A percentile compares a stretch with the other conserved stretches of the same genome.
Conservation (phyloP, 2,888 invertebrate species). For the Dolichomitus sp. region DNA sequence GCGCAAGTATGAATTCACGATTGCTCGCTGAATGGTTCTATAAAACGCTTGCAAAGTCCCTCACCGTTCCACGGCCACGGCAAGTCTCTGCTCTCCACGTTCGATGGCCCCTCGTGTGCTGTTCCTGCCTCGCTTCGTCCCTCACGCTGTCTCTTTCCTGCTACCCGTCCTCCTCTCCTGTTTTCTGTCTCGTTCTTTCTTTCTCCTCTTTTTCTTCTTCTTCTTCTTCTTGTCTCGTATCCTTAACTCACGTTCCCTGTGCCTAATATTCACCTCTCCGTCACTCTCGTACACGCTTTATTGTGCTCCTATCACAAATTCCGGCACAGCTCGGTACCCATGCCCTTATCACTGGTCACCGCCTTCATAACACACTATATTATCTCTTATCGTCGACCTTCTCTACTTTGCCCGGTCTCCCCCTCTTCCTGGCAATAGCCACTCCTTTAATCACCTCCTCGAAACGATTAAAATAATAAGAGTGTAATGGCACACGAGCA, state of each 20-base stretch:
- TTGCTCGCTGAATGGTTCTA: conserved; percentile 44
- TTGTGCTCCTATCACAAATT: conserved; percentile 74
- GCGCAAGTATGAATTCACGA: conserved; percentile 31
- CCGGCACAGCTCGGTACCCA: conserved; percentile 68
- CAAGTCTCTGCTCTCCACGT: conserved; percentile 67
- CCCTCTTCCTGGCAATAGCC: background rate
- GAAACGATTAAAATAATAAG: conserved; percentile 27
- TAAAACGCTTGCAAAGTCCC: conserved; percentile 57
- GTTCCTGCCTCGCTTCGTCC: conserved; percentile 60
- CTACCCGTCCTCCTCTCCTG: conserved; percentile 47
- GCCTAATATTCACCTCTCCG: conserved; percentile 45
- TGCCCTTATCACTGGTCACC: conserved; percentile 67
- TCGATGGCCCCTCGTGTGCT: conserved; percentile 70
- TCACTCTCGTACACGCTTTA: conserved; percentile 66
- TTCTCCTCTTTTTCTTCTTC: conserved; percentile 42
- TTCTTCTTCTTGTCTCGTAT: conserved; percentile 45
- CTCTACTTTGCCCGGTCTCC: background rate
- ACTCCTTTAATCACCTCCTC: conserved; percentile 3
- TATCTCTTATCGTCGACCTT: conserved; percentile 11
- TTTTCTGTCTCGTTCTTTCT: conserved; percentile 63
- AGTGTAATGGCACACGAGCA: conserved; percentile 38
- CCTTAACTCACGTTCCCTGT: conserved; percentile 50
- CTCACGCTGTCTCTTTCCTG: conserved; percentile 38
- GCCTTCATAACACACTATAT: conserved; percentile 57
- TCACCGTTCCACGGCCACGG: conserved; percentile 69